Evolutionary conservation across 2,113 vertebrate genomes (phyloP), one percentile per base, ranked within the genome.

Genomic region (Amphiprion percula): DNA sequence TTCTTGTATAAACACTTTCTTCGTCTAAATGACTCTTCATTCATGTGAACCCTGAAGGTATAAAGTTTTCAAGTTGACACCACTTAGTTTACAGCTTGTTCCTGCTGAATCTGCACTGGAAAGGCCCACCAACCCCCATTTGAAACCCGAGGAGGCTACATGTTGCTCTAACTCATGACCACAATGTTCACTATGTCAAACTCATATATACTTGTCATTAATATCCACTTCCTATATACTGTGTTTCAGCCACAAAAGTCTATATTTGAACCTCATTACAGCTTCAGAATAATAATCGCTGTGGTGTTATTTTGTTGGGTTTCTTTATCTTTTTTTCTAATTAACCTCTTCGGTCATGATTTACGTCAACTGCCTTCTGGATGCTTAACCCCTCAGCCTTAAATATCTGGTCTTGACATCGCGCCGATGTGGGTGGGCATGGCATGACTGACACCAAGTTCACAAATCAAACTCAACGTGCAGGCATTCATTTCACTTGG

Each of bases 351-450:
- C 10, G 54, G 63, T 69, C 24, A 46, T 80, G 63, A 56, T 90
- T 83, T 24, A 79, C 79, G 85, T 78, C 77, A 74, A n/a, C 78
- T 56, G 47, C 47, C 79, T 72, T 68, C 75, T 61, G 78, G 69
- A 58, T 71, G 74, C 78, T n/a, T 68, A 68, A 74, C 81, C 77
- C 75, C 72, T 7, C 24, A 23, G 68, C 74, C 89, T 65, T 89
- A 87, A 91, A 90, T 93, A 92, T 87, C 82, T 2, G 17, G 44
- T 88, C 87, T 67, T 82, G 82, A 92, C 87, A 89, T 76, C 0
- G 62, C 44, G 28, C 55, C 91, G 73, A 82, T 80, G 87, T 92
- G 91, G 93, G 91, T 91, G 87, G 91, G 88, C 90, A 77, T 11
- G 61, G 16, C 87, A 60, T 4, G 70, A 67, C 84, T 78, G 82